A percentile compares a stretch with the other conserved stretches of the same genome.
phyloP scores from a whole-genome alignment of 1,140 invertebrate genomes.

The Latrodectus geometricus region DNA sequence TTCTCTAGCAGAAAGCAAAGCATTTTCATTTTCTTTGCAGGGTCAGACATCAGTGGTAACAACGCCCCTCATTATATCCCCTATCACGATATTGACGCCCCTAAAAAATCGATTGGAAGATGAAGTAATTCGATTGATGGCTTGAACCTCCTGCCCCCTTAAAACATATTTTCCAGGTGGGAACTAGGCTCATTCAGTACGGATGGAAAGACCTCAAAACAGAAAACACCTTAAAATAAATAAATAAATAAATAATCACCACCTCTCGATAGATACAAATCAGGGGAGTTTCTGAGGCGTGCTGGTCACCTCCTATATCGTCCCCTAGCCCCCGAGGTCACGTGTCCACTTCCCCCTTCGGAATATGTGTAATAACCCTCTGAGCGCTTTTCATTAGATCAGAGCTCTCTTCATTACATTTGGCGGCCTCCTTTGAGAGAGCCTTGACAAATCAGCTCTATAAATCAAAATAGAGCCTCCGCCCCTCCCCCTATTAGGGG shows the following conservation, averaged over 20 bases:
- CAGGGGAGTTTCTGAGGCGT: slow-evolving; percentile 45
- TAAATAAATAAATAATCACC: slow-evolving; percentile 2
- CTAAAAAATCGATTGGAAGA: slow-evolving; percentile 49
- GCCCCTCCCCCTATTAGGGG: not conserved
- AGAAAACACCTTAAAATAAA: not conserved
- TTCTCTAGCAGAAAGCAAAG: not conserved
- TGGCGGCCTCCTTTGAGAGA: slow-evolving; percentile 41
- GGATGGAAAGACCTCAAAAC: not conserved
- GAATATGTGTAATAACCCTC: slow-evolving; percentile 14
- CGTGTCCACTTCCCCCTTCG: not conserved
- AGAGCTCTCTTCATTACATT: slow-evolving; percentile 50
- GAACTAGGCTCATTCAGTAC: not conserved
- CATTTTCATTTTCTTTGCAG: not conserved
- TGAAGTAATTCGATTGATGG: slow-evolving; percentile 13
- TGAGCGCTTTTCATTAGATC: slow-evolving; percentile 31
- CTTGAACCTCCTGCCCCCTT: not conserved
- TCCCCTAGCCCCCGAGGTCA: not conserved
- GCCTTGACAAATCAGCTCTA: slow-evolving; percentile 57
- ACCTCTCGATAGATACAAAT: slow-evolving; percentile 41
- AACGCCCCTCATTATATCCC: slow-evolving; percentile 57
- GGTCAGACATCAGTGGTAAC: not conserved
- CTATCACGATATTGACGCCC: slow-evolving; percentile 56
- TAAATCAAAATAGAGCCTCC: slow-evolving; percentile 46
- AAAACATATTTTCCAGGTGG: not conserved
- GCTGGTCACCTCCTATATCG: slow-evolving; percentile 42